Percentiles rank a stretch among this genome's conserved stretches.
phyloP scores from a whole-genome alignment of 2,797 vertebrate species.

The Acrossocheilus fasciatus region DNA sequence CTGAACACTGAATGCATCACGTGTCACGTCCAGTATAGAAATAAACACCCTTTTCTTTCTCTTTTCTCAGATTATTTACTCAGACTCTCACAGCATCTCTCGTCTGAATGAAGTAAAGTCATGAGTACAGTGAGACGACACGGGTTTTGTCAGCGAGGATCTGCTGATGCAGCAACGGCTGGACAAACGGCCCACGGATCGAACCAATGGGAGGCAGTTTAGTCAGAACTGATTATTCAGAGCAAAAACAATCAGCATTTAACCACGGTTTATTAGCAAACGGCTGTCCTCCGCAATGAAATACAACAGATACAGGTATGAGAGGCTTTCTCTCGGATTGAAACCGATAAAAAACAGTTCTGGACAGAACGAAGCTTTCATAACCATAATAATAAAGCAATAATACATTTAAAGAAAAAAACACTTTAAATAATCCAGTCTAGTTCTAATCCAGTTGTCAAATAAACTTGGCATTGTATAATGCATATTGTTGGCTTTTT shows the following conservation, averaged over 20 bases:
- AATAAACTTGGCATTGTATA: too few species aligned
- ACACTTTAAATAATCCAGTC: too few species aligned
- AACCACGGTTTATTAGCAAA: constrained; percentile 64
- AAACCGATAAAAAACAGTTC: not conserved
- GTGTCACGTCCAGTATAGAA: not conserved
- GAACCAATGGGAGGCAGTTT: constrained; percentile 65
- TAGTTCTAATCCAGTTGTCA: too few species aligned
- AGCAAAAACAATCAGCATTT: constrained; percentile 71
- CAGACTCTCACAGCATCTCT: constrained; percentile 61
- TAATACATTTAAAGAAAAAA: not conserved
- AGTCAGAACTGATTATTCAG: constrained; percentile 70
- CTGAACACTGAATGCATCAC: not conserved
- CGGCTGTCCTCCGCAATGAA: constrained; percentile 49
- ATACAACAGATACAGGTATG: not conserved
- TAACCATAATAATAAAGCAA: not conserved
- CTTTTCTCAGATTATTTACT: too few species aligned
- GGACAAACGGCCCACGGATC: constrained; percentile 58
- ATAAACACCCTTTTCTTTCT: not conserved
- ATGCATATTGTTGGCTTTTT: too few species aligned
- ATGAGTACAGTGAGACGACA: constrained; percentile 59
- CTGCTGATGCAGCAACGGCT: constrained; percentile 55
- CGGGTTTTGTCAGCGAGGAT: constrained; percentile 33
- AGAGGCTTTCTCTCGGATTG: not conserved
- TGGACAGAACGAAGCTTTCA: not conserved
- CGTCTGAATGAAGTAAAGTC: constrained; percentile 71